phyloP scores from a whole-genome alignment of 1,140 invertebrate genomes.

The Anastrepha ludens region DNA sequence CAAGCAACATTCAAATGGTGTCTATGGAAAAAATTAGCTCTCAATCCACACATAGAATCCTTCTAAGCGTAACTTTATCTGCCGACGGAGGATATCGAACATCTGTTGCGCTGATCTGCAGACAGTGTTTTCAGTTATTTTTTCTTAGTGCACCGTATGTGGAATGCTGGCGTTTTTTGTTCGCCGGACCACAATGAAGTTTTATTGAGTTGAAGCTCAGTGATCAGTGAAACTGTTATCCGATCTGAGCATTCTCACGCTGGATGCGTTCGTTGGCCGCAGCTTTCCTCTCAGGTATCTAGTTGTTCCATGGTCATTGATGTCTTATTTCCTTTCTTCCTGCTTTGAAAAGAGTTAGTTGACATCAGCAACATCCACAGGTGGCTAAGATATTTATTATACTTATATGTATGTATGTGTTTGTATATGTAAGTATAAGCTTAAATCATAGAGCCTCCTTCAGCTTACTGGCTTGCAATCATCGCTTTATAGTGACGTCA shows the following conservation, averaged over 20 bases:
- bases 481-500: no score
- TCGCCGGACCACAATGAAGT: neutral
- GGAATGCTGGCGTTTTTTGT: conserved; percentile 1
- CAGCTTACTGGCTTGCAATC: no score
- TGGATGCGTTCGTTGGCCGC: neutral
- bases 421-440: no score
- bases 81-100: conserved; percentile 34
- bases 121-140: neutral
- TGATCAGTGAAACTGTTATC: conserved; percentile 12
- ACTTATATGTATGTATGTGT: no score
- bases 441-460: no score
- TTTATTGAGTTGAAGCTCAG: neutral
- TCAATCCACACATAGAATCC: neutral
- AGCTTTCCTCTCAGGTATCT: neutral
- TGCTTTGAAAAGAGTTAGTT: neutral
- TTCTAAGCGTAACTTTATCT: conserved; percentile 33
- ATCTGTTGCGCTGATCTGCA: conserved; percentile 45
- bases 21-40: neutral
- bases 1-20: neutral
- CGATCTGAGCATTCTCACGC: neutral
- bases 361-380: neutral
- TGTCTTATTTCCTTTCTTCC: conserved; percentile 29
- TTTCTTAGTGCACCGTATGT: neutral
- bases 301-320: neutral
- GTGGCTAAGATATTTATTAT: neutral